A percentile compares a stretch with the other conserved stretches of the same genome.
Evolutionary conservation across 2,797 vertebrate genomes (phyloP).

Genomic region (Lateolabrax maculatus): DNA sequence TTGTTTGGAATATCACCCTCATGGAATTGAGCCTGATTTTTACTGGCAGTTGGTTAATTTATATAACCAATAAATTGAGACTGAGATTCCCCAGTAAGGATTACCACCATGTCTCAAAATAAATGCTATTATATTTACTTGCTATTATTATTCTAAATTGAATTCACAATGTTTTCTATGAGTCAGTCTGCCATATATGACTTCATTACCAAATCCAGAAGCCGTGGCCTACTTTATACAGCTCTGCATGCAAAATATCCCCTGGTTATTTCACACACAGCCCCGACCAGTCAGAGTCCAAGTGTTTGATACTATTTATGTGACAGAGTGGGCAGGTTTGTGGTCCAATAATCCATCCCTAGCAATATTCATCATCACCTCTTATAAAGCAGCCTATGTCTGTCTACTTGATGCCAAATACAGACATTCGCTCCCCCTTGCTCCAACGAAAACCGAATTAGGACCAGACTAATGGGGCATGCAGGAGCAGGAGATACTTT

Average conservation of each 20-base stretch:
- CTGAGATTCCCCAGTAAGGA: conserved; percentile 28
- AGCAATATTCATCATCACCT: conserved; percentile 59
- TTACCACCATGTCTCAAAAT: conserved; percentile 28
- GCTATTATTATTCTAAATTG: conserved; percentile 53
- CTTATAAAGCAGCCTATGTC: conserved; percentile 45
- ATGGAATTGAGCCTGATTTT: conserved; percentile 24
- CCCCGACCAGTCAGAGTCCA: conserved; percentile 57
- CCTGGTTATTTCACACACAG: conserved; percentile 59
- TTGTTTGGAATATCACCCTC: conserved; percentile 40
- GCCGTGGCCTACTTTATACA: conserved; percentile 58
- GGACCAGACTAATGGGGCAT: conserved; percentile 50
- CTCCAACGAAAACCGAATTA: conserved; percentile 54
- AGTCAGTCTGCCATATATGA: conserved; percentile 54
- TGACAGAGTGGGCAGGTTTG: conserved; percentile 57
- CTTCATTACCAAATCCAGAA: conserved; percentile 58
- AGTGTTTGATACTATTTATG: conserved; percentile 63
- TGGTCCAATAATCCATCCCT: conserved; percentile 60
- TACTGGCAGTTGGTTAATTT: conserved; percentile 41
- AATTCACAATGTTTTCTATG: conserved; percentile 44
- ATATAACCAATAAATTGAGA: conserved; percentile 35
- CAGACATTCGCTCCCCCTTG: conserved; percentile 38
- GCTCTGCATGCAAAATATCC: conserved; percentile 57
- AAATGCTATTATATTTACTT: conserved; percentile 39
- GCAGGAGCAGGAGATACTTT: conserved; percentile 28
- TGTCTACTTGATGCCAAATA: conserved; percentile 51